A percentile compares a stretch with the other conserved stretches of the same genome.
Evolutionary conservation across 2,888 invertebrate genomes (phyloP).

Genomic region (Folsomia candida): DNA sequence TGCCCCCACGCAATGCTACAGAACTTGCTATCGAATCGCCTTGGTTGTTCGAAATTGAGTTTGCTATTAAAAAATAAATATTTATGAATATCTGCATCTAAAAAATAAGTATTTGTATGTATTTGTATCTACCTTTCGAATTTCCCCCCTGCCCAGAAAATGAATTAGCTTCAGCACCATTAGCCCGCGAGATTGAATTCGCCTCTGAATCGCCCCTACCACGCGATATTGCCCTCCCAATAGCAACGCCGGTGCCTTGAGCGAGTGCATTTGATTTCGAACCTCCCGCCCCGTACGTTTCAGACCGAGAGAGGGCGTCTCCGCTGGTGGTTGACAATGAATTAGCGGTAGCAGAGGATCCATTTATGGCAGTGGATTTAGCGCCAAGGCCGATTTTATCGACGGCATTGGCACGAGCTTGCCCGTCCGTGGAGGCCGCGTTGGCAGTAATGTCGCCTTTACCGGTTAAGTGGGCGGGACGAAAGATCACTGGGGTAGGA

Average conservation of each 20-base stretch:
- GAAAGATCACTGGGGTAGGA: no score
- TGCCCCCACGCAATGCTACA: not conserved
- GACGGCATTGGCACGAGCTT: no score
- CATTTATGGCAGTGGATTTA: conserved; percentile 13
- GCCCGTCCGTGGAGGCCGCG: no score
- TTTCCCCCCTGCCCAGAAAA: not conserved
- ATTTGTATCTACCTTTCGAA: no score
- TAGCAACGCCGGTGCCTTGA: conserved; percentile 7
- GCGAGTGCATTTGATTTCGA: conserved; percentile 2
- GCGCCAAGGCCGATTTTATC: no score
- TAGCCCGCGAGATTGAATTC: conserved; percentile 4
- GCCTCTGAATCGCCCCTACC: conserved; percentile 6
- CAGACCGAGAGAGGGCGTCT: not conserved
- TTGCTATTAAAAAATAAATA: not conserved
- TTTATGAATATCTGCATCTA: no score
- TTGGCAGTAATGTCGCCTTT: no score
- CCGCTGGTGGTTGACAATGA: not conserved
- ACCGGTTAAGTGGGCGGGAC: no score
- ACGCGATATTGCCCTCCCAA: not conserved
- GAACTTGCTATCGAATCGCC: not conserved
- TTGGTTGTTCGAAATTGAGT: not conserved
- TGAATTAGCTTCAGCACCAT: conserved; percentile 5
- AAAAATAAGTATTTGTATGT: no score
- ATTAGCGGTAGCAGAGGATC: conserved; percentile 8
- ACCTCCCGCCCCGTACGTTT: conserved; percentile 9